Evolutionary conservation across 2,888 invertebrate genomes (phyloP).

Genomic region (Ischnura elegans): DNA sequence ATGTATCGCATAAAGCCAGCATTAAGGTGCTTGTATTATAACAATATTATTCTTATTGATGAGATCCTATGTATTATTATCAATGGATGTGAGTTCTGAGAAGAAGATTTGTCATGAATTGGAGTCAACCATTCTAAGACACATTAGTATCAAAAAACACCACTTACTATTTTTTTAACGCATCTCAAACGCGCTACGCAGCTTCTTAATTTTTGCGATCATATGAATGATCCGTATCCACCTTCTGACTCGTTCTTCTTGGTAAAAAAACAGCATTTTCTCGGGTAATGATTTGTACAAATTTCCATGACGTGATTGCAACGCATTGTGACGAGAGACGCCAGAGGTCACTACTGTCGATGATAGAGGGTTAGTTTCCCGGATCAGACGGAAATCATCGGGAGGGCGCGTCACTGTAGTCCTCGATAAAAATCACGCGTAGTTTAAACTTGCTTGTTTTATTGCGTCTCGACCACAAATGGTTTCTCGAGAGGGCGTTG

Average conservation of each 20-base stretch:
- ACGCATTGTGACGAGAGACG: too few relatives aligned
- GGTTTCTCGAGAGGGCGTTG: too few relatives aligned
- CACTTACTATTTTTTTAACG: conserved; percentile 36
- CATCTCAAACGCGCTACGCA: not conserved
- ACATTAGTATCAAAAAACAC: conserved; percentile 65
- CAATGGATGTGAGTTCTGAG: not conserved
- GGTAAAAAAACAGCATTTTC: conserved; percentile 13
- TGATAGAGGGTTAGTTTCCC: too few relatives aligned
- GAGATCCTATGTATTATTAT: not conserved
- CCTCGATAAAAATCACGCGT: too few relatives aligned
- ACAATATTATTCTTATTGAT: not conserved
- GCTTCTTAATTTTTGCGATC: not conserved
- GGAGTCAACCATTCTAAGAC: conserved; percentile 35
- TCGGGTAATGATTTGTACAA: conserved; percentile 7
- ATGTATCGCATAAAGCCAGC: not conserved
- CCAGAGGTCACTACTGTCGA: too few relatives aligned
- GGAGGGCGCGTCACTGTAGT: too few relatives aligned
- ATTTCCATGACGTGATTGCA: not conserved
- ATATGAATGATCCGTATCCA: not conserved
- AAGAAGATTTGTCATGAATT: not conserved
- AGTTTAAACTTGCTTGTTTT: too few relatives aligned
- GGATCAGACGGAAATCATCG: too few relatives aligned
- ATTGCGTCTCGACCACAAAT: too few relatives aligned
- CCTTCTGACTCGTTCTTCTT: not conserved
- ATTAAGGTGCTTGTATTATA: not conserved